These are phyloP conservation scores for Balaenoptera acutorostrata DNA, from an alignment of 2,113 vertebrate genomes.

Conservation along the genomic window DNA sequence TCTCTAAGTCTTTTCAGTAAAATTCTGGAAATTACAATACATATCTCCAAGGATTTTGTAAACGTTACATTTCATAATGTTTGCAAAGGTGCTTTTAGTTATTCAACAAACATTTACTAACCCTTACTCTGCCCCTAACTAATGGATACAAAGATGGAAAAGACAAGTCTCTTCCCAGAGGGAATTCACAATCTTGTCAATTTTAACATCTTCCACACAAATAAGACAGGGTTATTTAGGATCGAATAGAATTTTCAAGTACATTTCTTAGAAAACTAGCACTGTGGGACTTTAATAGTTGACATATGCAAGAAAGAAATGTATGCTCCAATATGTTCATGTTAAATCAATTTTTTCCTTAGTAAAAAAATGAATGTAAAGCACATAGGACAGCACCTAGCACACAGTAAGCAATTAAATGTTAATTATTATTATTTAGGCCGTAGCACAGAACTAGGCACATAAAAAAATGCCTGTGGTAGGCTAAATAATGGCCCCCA, in stretches of 20 bases:
- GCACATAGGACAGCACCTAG: neutral
- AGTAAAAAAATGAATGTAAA: neutral
- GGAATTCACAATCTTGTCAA: neutral
- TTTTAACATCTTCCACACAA: neutral
- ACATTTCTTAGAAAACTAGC: constrained; percentile 14
- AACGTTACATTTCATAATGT: constrained; percentile 5
- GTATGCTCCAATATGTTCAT: neutral
- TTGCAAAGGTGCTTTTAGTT: neutral
- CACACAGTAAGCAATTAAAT: neutral
- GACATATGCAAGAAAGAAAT: neutral
- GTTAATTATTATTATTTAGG: neutral
- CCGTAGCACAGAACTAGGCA: neutral
- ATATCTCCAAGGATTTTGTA: neutral
- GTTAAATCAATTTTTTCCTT: neutral
- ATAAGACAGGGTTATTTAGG: constrained; percentile 6
- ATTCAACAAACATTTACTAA: constrained; percentile 24
- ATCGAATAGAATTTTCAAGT: neutral
- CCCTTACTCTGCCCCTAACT: neutral
- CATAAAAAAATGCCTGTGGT: neutral
- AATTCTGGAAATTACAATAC: neutral
- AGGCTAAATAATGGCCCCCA: neutral
- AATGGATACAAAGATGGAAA: neutral
- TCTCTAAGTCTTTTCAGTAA: constrained; percentile 10
- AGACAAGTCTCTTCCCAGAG: neutral
- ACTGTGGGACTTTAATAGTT: neutral